Evolutionary conservation across 2,888 invertebrate genomes (phyloP).

Genomic region (Lottia gigantea): DNA sequence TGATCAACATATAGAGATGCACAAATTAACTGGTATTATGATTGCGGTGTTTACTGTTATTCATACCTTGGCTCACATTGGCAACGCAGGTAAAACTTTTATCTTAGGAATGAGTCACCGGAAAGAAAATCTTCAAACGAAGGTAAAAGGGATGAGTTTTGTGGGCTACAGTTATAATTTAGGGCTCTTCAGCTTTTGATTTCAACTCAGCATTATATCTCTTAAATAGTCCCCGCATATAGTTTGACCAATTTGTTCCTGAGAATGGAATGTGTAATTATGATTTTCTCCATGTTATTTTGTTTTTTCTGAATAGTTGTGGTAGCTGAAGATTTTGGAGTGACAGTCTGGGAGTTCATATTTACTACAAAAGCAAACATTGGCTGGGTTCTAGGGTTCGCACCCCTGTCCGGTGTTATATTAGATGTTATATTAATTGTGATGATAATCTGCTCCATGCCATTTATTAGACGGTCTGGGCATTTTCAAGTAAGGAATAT

Average conservation of each 20-base stretch:
- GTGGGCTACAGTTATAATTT: too few species aligned
- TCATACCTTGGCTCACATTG: conserved; percentile 87
- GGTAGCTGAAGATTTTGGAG: not conserved
- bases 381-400: conserved; percentile 83
- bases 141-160: too few species aligned
- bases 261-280: too few species aligned
- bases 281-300: too few species aligned
- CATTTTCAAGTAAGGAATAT: conserved; percentile 81
- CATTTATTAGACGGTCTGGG: conserved; percentile 86
- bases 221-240: too few species aligned
- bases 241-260: too few species aligned
- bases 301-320: not conserved
- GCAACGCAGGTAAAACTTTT: conserved; percentile 80
- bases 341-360: conserved; percentile 73
- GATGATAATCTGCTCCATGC: conserved; percentile 88
- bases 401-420: conserved; percentile 87
- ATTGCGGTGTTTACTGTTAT: conserved; percentile 80
- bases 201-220: too few species aligned
- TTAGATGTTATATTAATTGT: conserved; percentile 79
- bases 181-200: too few species aligned
- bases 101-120: too few species aligned
- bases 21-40: conserved; percentile 87
- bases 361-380: conserved; percentile 80
- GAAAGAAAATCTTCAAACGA: too few species aligned
- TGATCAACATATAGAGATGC: conserved; percentile 92